Evolutionary conservation across 2,797 vertebrate species (phyloP).

Genomic region (Glyptemys insculpta): DNA sequence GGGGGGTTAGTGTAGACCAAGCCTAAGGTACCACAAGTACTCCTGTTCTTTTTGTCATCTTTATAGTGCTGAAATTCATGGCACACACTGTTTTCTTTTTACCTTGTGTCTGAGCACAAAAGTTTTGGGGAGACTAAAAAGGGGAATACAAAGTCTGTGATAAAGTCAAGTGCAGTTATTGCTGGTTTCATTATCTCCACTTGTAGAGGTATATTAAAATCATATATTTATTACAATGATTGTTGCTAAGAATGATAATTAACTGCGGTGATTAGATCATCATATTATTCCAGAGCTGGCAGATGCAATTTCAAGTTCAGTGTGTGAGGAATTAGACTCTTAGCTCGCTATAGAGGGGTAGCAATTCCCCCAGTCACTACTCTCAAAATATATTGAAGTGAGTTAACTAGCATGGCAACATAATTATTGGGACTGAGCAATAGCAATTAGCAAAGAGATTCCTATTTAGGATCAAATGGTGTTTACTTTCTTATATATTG

Average conservation of each 20-base stretch:
- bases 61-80: not conserved
- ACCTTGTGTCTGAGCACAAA: not conserved
- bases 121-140: not conserved
- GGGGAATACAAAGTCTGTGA: not conserved
- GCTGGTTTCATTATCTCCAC: conserved; percentile 34
- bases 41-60: not conserved
- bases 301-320: conserved; percentile 52
- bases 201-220: conserved; percentile 48
- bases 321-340: conserved; percentile 56
- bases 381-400: conserved; percentile 38
- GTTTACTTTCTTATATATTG: not conserved
- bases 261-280: conserved; percentile 46
- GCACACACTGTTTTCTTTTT: not conserved
- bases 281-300: conserved; percentile 23
- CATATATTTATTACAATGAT: not conserved
- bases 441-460: conserved; percentile 26
- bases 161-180: not conserved
- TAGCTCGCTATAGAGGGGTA: conserved; percentile 27
- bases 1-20: too few species aligned
- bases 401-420: conserved; percentile 10
- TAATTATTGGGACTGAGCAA: conserved; percentile 30
- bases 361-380: conserved; percentile 34
- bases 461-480: not conserved
- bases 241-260: conserved; percentile 38
- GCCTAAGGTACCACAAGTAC: too few species aligned